Evolutionary conservation across 2,113 vertebrate species (phyloP).

Genomic region (Zosterops japonicus): DNA sequence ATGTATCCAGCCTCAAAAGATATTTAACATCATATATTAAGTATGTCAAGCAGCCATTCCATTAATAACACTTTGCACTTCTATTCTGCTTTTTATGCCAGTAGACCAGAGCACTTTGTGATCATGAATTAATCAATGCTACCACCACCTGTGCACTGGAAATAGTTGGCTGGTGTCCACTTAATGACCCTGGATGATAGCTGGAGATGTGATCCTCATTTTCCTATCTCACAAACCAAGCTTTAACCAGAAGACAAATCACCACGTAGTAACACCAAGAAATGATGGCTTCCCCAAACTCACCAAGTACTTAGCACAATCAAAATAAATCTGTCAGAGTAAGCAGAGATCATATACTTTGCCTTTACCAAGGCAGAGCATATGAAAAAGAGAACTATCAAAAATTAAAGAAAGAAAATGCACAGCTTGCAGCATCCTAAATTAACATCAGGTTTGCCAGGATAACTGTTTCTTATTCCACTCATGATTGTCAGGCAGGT

Average conservation of each 20-base stretch:
- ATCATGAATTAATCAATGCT: constrained; percentile 36
- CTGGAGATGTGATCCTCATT: not conserved
- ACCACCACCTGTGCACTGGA: not conserved
- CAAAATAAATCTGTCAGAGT: not conserved
- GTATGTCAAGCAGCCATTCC: not conserved
- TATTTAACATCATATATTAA: constrained; percentile 21
- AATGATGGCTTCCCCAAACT: not conserved
- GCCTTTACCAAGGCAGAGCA: not conserved
- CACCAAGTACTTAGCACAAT: not conserved
- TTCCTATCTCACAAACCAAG: not conserved
- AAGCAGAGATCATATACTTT: not conserved
- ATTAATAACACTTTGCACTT: constrained; percentile 18
- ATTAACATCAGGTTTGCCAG: not conserved
- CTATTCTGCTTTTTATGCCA: constrained; percentile 4
- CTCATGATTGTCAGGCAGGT: not conserved
- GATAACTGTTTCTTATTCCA: not conserved
- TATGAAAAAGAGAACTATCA: not conserved
- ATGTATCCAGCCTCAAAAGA: not conserved
- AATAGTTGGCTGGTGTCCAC: not conserved
- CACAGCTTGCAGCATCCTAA: not conserved
- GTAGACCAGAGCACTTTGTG: constrained; percentile 19
- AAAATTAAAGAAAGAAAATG: not conserved
- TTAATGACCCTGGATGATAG: not conserved
- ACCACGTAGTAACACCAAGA: not conserved
- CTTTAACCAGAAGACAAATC: not conserved